phyloP scores from a whole-genome alignment of 2,113 vertebrate species.

The Procavia capensis region DNA sequence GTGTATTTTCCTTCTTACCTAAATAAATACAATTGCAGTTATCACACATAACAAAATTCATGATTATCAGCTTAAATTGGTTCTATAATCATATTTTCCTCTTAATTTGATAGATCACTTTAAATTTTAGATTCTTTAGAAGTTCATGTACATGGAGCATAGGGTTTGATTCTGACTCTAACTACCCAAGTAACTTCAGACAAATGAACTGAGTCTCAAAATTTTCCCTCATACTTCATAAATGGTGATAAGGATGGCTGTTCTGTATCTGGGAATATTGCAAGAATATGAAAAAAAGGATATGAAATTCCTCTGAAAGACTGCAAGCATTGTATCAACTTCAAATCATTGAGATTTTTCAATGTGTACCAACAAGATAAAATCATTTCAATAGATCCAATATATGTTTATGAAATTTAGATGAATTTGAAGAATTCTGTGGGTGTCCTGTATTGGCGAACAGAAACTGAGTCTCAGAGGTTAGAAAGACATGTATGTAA shows the following conservation, averaged over 20 bases:
- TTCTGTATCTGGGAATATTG: background rate
- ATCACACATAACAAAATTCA: no score
- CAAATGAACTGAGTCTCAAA: background rate
- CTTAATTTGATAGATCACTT: background rate
- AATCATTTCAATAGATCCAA: background rate
- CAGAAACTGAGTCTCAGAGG: no score
- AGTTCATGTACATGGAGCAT: background rate
- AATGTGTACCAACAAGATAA: background rate
- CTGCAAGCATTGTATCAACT: background rate
- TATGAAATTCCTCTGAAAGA: background rate
- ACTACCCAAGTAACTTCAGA: background rate
- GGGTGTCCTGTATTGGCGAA: background rate
- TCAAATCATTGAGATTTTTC: background rate
- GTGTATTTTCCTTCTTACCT: background rate
- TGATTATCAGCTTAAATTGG: accelerated
- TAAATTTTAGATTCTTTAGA: background rate
- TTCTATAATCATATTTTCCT: accelerated
- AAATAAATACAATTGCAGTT: accelerated
- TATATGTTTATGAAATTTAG: background rate
- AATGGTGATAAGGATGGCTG: accelerated
- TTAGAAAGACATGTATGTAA: background rate
- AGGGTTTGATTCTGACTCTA: background rate
- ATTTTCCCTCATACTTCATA: background rate
- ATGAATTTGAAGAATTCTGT: background rate
- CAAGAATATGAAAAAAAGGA: background rate